Evolutionary conservation across 2,113 vertebrate species (phyloP).

Genomic region (Ceyx melanurus): DNA sequence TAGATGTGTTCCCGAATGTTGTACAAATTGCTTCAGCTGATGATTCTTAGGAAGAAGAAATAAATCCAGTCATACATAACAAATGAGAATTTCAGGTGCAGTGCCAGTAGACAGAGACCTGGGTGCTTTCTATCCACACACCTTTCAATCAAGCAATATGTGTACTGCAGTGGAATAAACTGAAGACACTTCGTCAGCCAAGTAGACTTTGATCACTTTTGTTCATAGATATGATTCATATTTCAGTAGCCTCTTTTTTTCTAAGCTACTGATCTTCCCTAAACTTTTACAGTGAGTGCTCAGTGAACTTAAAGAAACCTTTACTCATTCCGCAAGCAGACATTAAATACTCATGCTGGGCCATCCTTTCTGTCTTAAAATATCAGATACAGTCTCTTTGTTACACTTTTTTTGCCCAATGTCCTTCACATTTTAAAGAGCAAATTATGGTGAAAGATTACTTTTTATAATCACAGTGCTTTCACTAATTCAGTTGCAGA

Average conservation of each 20-base stretch:
- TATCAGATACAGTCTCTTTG: background rate
- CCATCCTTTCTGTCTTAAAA: background rate
- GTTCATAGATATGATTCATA: slow-evolving; percentile 5
- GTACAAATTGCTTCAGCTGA: background rate
- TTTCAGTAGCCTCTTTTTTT: slow-evolving; percentile 4
- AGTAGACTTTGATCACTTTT: slow-evolving; percentile 39
- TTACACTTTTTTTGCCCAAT: background rate
- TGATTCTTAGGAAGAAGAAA: background rate
- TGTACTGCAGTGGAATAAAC: slow-evolving; percentile 19
- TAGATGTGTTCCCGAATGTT: background rate
- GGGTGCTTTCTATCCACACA: background rate
- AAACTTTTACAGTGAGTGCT: slow-evolving; percentile 15
- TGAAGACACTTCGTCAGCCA: background rate
- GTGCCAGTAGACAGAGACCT: background rate
- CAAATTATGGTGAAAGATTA: background rate
- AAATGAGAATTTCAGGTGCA: slow-evolving; percentile 18
- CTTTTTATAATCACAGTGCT: background rate
- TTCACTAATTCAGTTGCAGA: background rate
- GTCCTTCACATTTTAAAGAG: background rate
- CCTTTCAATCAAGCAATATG: background rate
- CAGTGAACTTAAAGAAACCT: slow-evolving; percentile 8
- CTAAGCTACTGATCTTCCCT: slow-evolving; percentile 1
- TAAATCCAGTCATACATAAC: slow-evolving; percentile 1
- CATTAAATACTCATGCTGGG: background rate
- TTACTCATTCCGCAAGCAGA: background rate